Conservation (phyloP, 2,888 invertebrate species). For the Coleophora deauratella region DNA sequence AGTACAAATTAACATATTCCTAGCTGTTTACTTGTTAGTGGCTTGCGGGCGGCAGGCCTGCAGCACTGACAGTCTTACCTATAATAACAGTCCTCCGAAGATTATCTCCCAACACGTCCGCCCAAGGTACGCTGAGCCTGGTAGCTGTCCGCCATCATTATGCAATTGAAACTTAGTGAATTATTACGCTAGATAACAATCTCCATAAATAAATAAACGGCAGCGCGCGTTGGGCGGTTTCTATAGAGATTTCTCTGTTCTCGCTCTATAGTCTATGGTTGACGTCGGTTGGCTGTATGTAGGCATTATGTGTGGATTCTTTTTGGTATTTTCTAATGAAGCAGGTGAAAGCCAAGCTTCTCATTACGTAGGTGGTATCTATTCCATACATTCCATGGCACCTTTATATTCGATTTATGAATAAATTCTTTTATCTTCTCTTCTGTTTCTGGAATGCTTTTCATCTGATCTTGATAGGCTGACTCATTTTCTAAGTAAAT, state of each 20-base stretch:
- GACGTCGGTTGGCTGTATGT: neutral
- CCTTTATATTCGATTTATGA: too few species aligned
- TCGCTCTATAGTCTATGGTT: neutral
- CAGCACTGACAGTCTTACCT: slow-evolving; percentile 56
- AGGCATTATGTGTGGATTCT: too few species aligned
- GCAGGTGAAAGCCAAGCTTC: too few species aligned
- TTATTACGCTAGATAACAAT: slow-evolving; percentile 71
- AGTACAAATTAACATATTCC: neutral
- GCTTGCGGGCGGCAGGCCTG: slow-evolving; percentile 28
- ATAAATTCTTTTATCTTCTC: too few species aligned
- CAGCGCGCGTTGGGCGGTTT: slow-evolving; percentile 29
- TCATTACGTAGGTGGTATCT: too few species aligned
- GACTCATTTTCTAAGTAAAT: too few species aligned
- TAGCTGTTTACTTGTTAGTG: slow-evolving; percentile 12
- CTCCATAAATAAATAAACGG: slow-evolving; percentile 68
- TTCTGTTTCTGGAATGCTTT: too few species aligned
- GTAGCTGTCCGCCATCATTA: slow-evolving; percentile 69
- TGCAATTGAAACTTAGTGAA: slow-evolving; percentile 74
- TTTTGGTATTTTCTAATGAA: too few species aligned
- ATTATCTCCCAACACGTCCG: slow-evolving; percentile 59
- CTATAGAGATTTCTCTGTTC: neutral
- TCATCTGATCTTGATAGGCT: too few species aligned
- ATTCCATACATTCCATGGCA: too few species aligned
- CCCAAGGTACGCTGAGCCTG: slow-evolving; percentile 44
- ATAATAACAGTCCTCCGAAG: slow-evolving; percentile 64